A percentile compares a stretch with the other conserved stretches of the same genome.
phyloP scores from a whole-genome alignment of 2,797 vertebrate genomes.

The Bradypodion ventrale region DNA sequence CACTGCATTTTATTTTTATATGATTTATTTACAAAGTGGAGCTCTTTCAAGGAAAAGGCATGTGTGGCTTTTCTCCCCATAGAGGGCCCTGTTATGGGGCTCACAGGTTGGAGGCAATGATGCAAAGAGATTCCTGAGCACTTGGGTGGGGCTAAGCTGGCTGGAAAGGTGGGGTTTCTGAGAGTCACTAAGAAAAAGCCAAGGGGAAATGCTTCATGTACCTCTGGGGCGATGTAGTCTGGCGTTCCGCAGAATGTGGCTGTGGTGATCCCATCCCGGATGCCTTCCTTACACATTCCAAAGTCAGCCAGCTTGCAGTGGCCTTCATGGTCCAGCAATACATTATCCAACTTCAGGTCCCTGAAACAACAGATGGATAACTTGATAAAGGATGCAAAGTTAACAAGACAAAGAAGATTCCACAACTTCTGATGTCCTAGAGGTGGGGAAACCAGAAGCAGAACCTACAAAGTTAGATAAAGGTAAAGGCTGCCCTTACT shows the following conservation, averaged over 20 bases:
- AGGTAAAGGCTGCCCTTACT: too few relatives aligned
- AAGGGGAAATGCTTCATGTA: constrained; percentile 58
- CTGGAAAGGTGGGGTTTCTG: background rate
- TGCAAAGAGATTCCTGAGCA: background rate
- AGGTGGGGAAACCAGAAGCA: too few relatives aligned
- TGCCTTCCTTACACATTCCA: constrained; percentile 98
- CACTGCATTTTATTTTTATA: too few relatives aligned
- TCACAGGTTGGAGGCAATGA: background rate
- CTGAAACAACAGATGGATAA: constrained; percentile 71
- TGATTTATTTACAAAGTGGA: too few relatives aligned
- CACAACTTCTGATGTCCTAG: background rate
- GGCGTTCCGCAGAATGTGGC: constrained; percentile 98
- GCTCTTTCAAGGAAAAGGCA: too few relatives aligned
- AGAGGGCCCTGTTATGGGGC: background rate
- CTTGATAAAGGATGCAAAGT: background rate
- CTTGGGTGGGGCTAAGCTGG: background rate
- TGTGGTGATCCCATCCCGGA: constrained; percentile 85
- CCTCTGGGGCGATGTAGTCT: constrained; percentile 98
- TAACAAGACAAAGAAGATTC: too few relatives aligned
- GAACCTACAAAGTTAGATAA: too few relatives aligned
- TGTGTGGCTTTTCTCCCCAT: too few relatives aligned
- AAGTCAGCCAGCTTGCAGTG: constrained; percentile 99
- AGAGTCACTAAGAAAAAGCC: background rate
- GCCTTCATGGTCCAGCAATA: constrained; percentile 93
- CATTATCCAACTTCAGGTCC: constrained; percentile 96